Evolutionary conservation across 2,113 vertebrate species (phyloP), one percentile per base, ranked within the genome.

Genomic region (Leptocoma aspasia): DNA sequence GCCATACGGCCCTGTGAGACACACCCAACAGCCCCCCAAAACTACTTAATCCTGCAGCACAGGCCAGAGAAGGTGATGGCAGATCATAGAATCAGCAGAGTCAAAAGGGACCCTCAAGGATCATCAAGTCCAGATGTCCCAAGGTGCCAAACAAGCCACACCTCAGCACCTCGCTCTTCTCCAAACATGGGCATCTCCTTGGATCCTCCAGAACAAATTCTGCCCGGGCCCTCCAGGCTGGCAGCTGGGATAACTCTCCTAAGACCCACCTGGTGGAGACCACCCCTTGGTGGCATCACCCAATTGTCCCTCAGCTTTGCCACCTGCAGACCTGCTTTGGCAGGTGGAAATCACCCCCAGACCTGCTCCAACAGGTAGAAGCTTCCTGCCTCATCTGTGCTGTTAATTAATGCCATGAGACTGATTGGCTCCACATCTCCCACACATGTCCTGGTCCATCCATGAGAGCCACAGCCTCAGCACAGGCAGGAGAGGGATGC

Each of bases 401-500:
- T 26, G 8, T 41, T 65, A 81, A 81, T 56, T 83, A 68, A 39
- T 0, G 2, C 41, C 20, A 71, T 3, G 8, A 63, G 60, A 39
- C 24, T 92, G 78, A 78, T 5, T 49, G 52, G 78, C 28, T 78
- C 84, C 3, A 0, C 1, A 3, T 33, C 23, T n/a, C 45, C 50
- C 77, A 73, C 68, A 18, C 72, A 2, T 0, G 8, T 31, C 69
- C 60, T 41, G 52, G 59, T 9, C 52, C 64, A 59, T 7, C 15
- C 4, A 0, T 6, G 35, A 91, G 69, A 2, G 3, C 33, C 82
- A 75, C 16, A 68, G 61, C 20, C 35, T 47, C 60, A 80, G 37
- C 31, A 76, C 20, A 30, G 63, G 39, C 0, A 0, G 45, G 13
- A 69, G n/a, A n/a, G 7, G 11, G 28, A 57, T 66, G 39, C 27